Base-by-base conservation (phyloP, 1,140 invertebrate species). In the Macrosteles quadrilineatus region DNA sequence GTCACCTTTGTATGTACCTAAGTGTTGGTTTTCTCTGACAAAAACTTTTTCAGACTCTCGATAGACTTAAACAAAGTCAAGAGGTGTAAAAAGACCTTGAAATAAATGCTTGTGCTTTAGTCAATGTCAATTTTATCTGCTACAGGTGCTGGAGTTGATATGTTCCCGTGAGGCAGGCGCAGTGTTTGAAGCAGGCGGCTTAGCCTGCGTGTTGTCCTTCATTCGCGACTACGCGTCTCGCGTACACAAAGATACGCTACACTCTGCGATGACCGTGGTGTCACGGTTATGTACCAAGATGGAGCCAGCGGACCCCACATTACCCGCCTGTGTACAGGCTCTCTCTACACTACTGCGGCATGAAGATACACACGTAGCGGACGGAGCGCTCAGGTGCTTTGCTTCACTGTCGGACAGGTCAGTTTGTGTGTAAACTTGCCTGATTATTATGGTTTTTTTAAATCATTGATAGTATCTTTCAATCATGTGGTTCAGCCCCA, bases 81-180 rank as follows among this genome's bases (percentile, higher is more conserved):
- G n/a, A n/a, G n/a, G n/a, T n/a, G n/a, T n/a, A n/a, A n/a, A n/a
- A n/a, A n/a, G n/a, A n/a, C n/a, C n/a, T n/a, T n/a, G n/a, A n/a
- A n/a, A n/a, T n/a, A n/a, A n/a, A n/a, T n/a, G n/a, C n/a, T n/a
- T n/a, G n/a, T n/a, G n/a, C n/a, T n/a, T n/a, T n/a, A n/a, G n/a
- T n/a, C n/a, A n/a, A n/a, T n/a, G n/a, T n/a, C n/a, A n/a, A n/a
- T n/a, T n/a, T 36, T 36, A 14, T 36, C 14, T 6, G 4, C 32
- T 6, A 6, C 75, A 94, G 93, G 96, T 98, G 29, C 83, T 99
- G 70, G 98, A 99, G 81, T 84, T 98, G 64, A 95, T 99, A 50
- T 99, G 97, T 78, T 98, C 97, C 3, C 84, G 98, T 67, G 98
- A 99, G 85, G 96, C 97, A 40, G 95, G 95, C 59, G 93, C 97